Conservation (phyloP, 2,113 vertebrate species). For the Nansenia antarctica region DNA sequence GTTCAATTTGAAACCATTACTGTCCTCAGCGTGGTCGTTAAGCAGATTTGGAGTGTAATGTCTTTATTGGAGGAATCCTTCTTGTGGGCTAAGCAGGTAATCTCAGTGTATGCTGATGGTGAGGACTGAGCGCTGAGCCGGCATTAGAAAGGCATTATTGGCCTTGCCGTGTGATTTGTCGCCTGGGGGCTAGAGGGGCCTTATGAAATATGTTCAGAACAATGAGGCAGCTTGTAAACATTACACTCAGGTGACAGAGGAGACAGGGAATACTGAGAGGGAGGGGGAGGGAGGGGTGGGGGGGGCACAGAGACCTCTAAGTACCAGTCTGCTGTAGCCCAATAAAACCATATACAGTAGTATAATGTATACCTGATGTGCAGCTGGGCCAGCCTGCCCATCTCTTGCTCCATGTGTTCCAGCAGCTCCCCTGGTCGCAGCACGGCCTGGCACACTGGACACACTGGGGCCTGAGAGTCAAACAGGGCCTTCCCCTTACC, state of each 20-base stretch:
- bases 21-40: conserved; percentile 70
- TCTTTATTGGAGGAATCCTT: conserved; percentile 76
- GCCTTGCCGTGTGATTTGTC: conserved; percentile 56
- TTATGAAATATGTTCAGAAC: conserved; percentile 73
- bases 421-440: conserved; percentile 90
- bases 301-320: background rate
- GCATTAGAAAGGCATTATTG: conserved; percentile 68
- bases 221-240: conserved; percentile 72
- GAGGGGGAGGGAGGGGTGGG: conserved; percentile 10
- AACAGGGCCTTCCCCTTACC: conserved; percentile 76
- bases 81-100: conserved; percentile 70
- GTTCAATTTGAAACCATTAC: conserved; percentile 77
- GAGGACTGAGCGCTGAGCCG: conserved; percentile 53
- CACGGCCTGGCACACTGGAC: conserved; percentile 91
- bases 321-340: background rate
- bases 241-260: conserved; percentile 47
- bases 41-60: conserved; percentile 76
- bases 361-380: conserved; percentile 82
- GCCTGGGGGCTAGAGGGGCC: conserved; percentile 49
- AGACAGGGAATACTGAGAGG: background rate
- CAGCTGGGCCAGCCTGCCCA: conserved; percentile 87
- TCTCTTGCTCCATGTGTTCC: conserved; percentile 95
- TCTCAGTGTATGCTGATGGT: conserved; percentile 25
- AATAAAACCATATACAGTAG: background rate
- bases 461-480: conserved; percentile 89